Percentiles rank a stretch among this genome's conserved stretches.
Conservation (phyloP, 2,113 vertebrate genomes). For the Tretioscincus oriximinensis region DNA sequence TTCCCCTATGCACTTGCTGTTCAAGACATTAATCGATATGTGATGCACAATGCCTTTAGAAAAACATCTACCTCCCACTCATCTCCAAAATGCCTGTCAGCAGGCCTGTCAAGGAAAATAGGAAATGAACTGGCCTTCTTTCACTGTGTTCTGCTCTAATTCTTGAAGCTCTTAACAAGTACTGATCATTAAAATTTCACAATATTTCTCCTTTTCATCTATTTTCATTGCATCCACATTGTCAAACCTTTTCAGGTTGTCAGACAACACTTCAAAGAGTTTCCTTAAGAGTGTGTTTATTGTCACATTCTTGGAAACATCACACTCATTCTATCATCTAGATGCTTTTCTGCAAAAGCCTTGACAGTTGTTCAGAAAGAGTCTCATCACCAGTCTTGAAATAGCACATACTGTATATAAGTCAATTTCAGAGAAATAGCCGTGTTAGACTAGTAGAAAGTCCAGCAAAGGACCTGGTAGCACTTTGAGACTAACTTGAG, state of each 20-base stretch:
- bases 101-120: conserved; percentile 15
- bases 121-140: conserved; percentile 33
- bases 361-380: not conserved
- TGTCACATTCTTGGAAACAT: conserved; percentile 17
- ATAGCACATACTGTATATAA: no score
- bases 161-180: conserved; percentile 37
- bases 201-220: conserved; percentile 5
- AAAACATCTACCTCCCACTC: conserved; percentile 9
- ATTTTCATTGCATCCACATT: conserved; percentile 21
- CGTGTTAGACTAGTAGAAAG: no score
- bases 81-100: conserved; percentile 31
- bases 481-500: no score
- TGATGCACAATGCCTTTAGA: conserved; percentile 7
- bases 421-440: no score
- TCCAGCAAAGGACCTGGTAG: no score
- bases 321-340: not conserved
- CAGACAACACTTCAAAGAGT: not conserved
- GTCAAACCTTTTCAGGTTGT: conserved; percentile 10
- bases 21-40: conserved; percentile 15
- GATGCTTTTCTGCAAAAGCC: not conserved
- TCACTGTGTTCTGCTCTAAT: conserved; percentile 42
- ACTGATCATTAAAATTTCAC: conserved; percentile 32
- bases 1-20: not conserved
- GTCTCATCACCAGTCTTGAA: not conserved
- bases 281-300: conserved; percentile 1